Base-by-base conservation (phyloP, 1,140 invertebrate genomes). In the Monomorium pharaonis region DNA sequence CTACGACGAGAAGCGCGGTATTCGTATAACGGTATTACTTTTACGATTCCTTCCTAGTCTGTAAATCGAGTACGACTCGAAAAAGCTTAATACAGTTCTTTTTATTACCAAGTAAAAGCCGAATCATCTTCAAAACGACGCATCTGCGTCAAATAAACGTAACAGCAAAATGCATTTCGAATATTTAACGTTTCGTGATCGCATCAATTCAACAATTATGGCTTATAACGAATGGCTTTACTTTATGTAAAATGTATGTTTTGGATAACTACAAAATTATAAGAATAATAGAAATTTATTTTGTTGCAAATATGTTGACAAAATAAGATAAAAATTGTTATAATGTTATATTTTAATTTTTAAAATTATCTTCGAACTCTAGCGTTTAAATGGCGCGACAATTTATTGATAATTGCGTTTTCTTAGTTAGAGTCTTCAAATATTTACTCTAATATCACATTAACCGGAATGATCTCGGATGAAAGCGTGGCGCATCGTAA, bases 401-500 rank as follows among this genome's bases (percentile, higher is more conserved):
- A 80, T 80, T 69, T 80, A 80, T 67, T 24, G 77, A 69, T 47
- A 69, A 80, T 78, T 78, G 6, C 47, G 4, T 42, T 51, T 14
- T 51, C 47, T 18, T 80, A 78, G 60, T 69, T 69, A 44, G 16
- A 51, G 21, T 54, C 33, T 80, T 80, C 51, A 69, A 69, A 80
- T 80, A 80, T 80, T 80, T 80, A 80, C 62, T 65, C 42, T 80
- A 80, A 69, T 69, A 80, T 69, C 77, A 54, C 49, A 80, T 80
- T 69, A 80, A 69, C 77, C 3, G 33, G n/a, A 80, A 69, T 80
- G 47, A 80, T 44, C 77, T 80, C 21, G 21, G 76, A 21, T 80
- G 44, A 69, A 80, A 80, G 77, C 16, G 63, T 54, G 24, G 62
- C 21, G 47, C 47, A 37, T 80, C 62, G 47, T 80, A 80, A 80